A percentile compares a stretch with the other conserved stretches of the same genome.
phyloP scores from a whole-genome alignment of 2,888 invertebrate species.

The Luperina testacea region DNA sequence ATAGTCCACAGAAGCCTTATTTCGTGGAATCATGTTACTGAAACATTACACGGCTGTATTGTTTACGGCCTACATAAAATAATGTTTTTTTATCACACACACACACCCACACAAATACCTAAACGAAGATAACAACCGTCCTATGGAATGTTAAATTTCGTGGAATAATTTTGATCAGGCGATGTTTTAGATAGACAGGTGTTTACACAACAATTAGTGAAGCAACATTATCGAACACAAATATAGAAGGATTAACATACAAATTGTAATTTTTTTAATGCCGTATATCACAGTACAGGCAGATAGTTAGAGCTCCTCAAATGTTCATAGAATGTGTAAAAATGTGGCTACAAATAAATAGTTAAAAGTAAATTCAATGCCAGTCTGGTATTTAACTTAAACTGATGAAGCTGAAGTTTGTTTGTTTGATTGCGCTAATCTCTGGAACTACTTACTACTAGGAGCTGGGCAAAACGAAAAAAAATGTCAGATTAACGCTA shows the following conservation, averaged over 20 bases:
- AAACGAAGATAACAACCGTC: constrained; percentile 23
- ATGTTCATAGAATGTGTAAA: background rate
- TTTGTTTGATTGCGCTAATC: too few species aligned
- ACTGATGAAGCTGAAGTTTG: too few species aligned
- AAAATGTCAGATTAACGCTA: too few species aligned
- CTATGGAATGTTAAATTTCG: constrained; percentile 43
- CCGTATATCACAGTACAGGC: too few species aligned
- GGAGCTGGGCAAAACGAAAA: too few species aligned
- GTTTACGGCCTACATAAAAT: constrained; percentile 78
- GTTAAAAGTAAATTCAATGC: background rate
- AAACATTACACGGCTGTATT: constrained; percentile 79
- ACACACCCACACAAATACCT: constrained; percentile 17
- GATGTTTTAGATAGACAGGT: constrained; percentile 5
- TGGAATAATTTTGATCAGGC: constrained; percentile 40
- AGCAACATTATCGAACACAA: background rate
- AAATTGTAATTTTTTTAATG: background rate
- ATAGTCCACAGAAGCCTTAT: constrained; percentile 31
- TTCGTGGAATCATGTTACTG: constrained; percentile 64
- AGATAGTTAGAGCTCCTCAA: background rate
- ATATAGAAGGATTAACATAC: background rate
- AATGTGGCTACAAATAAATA: background rate
- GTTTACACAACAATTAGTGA: background rate
- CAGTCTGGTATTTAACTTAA: background rate
- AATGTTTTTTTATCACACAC: constrained; percentile 75
- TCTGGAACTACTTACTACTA: too few species aligned